Base-by-base conservation (phyloP, 1,140 invertebrate species). In the Hyphantria cunea region DNA sequence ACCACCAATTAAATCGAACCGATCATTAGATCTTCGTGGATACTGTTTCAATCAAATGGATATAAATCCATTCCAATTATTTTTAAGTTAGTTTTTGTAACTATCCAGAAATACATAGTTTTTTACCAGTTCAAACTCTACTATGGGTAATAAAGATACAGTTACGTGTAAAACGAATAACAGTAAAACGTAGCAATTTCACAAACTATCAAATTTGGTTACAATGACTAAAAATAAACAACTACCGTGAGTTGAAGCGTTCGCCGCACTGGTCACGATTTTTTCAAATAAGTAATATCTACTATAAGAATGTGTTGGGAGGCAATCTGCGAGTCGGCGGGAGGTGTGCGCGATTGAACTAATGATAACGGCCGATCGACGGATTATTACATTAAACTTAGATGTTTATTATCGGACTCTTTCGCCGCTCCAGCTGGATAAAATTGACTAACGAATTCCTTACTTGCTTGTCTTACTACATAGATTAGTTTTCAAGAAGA, bases 361-460 rank as follows among this genome's bases (percentile, higher is more conserved):
- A 82, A 85, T 86, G 85, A 90, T 90, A 87, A 84, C 70, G 70
- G 63, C 48, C 77, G 77, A 83, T 81, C 82, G 81, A 78, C 79
- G 80, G 84, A 90, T 90, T 90, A 87, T 90, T 87, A 90, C 83
- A 86, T 88, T 88, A 88, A 84, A 84, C 74, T 68, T 70, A 64
- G 75, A 75, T 81, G 78, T 81, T 85, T 80, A 44, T 44, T 80
- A 82, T 80, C 69, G 64, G 53, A 58, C 45, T 53, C 54, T 44
- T 64, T 78, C 76, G 76, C 70, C 80, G 77, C 72, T 85, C 84
- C 78, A 72, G 17, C 5, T 5, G 17, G 5, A 1, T 25, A 25
- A 25, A 25, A 25, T 25, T 5, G 34, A 7, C 8, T 37, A 4
- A 37, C 0, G 34, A 37, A 2, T 8, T 37, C 34, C 34, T 10